Base-by-base conservation (phyloP, 2,113 vertebrate genomes). In the Tylochromis polylepis region DNA sequence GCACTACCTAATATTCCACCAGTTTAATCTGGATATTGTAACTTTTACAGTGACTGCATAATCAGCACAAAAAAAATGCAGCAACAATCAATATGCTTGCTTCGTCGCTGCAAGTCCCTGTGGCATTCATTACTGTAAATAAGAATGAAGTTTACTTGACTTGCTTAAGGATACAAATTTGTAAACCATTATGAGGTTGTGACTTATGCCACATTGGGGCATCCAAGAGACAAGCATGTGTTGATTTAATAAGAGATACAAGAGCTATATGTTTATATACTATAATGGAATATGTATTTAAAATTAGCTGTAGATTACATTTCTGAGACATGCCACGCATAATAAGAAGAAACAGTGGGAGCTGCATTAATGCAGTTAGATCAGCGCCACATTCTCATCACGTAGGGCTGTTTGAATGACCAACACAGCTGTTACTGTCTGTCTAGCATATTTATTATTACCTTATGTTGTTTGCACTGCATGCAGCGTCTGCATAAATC, bases 101-200 rank as follows among this genome's bases (percentile, higher is more conserved):
- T 81, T 78, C 49, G 51, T 83, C 18, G 14, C 75, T 22, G 79
- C 29, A 43, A 53, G 51, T 86, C 87, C 84, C 82, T 5, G 16
- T 62, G 70, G 85, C 58, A 79, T 86, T 78, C 62, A 72, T 22
- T 84, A 79, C 81, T 81, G 85, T 92, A 93, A 92, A 90, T 86
- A 91, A 91, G 67, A 85, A 88, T 87, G 83, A 86, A 43, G 65
- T 41, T 90, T 84, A 86, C 78, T 91, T 59, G 2, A 87, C 82
- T 51, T 85, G 85, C 82, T 87, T 72, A 22, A 86, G 36, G 89
- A 79, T 65, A 62, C 46, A 87, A 59, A 93, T 86, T 85, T 91
- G 82, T 78, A 85, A 90, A 81, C 84, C 49, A 88, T 90, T 91
- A 88, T 77, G 14, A 87, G 53, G 75, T 83, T 57, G 36, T 91